Base-by-base conservation (phyloP, 2,113 vertebrate species). In the Pachycephala philippinensis region DNA sequence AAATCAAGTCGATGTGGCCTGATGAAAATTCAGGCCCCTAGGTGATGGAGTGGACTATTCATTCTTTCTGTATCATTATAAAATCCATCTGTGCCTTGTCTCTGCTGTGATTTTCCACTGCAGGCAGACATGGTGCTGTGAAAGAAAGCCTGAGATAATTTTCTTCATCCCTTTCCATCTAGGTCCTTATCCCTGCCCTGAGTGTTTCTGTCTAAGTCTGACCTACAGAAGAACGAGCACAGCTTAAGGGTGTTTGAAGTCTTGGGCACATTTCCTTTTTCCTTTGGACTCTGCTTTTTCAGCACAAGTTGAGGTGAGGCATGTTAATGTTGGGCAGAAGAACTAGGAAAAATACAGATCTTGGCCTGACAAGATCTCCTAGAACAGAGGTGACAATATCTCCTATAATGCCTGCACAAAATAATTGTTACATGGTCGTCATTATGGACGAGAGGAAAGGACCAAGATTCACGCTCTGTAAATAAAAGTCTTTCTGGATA, bases 341-440 rank as follows among this genome's bases (percentile, higher is more conserved):
- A 93, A 27, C 28, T 12, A 42, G 44, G 10, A 54, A 91, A 75
- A 75, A 30, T 18, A 35, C 23, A 80, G 14, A 7, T 39, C 21
- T 84, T 70, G 9, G 30, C 21, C 27, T 54, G 18, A 71, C 8
- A 75, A 64, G 52, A 50, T 40, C 9, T 68, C 16, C 28, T 47
- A 35, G 15, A 81, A 63, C 6, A 59, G 37, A 49, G 15, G 16
- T 50, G n/a, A 49, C 9, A 40, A 11, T 53, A 57, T 56, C 23
- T 70, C 11, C 1, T 18, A 7, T 19, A 70, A 40, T 11, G 17
- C 7, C 5, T 60, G 3, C 1, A 15, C n/a, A 69, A 84, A 90
- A 59, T 13, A 61, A 20, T 39, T 3, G 0, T 13, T 70, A n/a
- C 0, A 0, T 37, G 17, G 12, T 28, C 4, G 6, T 33, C 28